These are phyloP conservation scores for Macquaria australasica DNA, from an alignment of 2,113 vertebrate species.

Conservation along the genomic window DNA sequence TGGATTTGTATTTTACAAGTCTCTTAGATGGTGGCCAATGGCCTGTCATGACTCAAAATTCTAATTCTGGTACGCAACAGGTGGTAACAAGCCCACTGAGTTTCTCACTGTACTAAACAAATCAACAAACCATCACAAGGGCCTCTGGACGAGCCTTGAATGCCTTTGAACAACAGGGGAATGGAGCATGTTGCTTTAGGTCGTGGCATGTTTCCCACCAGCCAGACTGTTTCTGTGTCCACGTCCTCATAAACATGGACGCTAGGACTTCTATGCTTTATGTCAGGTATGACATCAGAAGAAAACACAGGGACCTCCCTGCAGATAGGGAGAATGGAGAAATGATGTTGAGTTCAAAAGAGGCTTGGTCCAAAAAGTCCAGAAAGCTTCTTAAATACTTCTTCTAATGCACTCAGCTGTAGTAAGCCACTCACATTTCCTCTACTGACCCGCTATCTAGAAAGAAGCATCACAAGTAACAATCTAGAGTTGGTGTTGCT, in stretches of 20 bases:
- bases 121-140: slow-evolving; percentile 46
- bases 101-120: slow-evolving; percentile 69
- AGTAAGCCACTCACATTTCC: slow-evolving; percentile 30
- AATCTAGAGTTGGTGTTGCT: slow-evolving; percentile 9
- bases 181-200: slow-evolving; percentile 58
- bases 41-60: slow-evolving; percentile 15
- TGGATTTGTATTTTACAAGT: slow-evolving; percentile 10
- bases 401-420: slow-evolving; percentile 36
- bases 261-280: neutral
- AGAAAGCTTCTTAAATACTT: slow-evolving; percentile 31
- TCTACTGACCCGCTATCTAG: slow-evolving; percentile 33
- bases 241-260: slow-evolving; percentile 5
- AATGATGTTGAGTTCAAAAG: neutral
- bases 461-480: slow-evolving; percentile 25
- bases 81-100: slow-evolving; percentile 73
- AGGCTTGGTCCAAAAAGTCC: slow-evolving; percentile 39
- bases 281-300: neutral
- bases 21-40: slow-evolving; percentile 10
- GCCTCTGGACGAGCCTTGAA: slow-evolving; percentile 52
- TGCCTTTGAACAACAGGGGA: slow-evolving; percentile 54
- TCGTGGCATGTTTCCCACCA: slow-evolving; percentile 47
- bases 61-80: slow-evolving; percentile 67
- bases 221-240: slow-evolving; percentile 1
- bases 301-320: neutral
- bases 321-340: neutral